Conservation (phyloP, 2,113 vertebrate species). For the Phasianus colchicus region DNA sequence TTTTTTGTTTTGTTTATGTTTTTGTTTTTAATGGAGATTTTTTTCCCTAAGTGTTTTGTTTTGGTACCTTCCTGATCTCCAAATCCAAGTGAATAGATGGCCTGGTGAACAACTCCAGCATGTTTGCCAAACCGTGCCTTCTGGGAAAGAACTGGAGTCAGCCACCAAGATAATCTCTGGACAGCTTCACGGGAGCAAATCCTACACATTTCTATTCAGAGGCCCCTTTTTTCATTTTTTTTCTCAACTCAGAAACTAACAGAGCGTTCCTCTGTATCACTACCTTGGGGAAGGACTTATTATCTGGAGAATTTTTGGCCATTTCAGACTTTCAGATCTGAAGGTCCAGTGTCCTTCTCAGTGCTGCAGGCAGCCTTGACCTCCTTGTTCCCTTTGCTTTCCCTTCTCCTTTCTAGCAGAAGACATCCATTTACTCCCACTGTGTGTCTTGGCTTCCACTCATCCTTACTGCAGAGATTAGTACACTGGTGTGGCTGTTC, state of each 20-base stretch:
- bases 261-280: background rate
- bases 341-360: background rate
- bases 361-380: background rate
- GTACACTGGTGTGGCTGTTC: fast-evolving
- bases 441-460: fast-evolving
- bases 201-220: background rate
- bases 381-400: background rate
- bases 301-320: background rate
- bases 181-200: background rate
- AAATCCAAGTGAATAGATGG: background rate
- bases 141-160: background rate
- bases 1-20: background rate
- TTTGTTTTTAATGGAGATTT: background rate
- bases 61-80: background rate
- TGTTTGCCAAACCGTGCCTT: background rate
- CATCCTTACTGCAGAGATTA: background rate
- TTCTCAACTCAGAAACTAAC: background rate
- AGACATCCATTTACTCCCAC: background rate
- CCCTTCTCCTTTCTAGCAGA: background rate
- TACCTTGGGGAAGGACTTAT: background rate
- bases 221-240: background rate
- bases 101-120: background rate
- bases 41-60: background rate
- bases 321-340: background rate
- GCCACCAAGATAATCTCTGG: background rate